Base-by-base conservation (phyloP, 2,113 vertebrate genomes). In the Paraplagusia blochii region DNA sequence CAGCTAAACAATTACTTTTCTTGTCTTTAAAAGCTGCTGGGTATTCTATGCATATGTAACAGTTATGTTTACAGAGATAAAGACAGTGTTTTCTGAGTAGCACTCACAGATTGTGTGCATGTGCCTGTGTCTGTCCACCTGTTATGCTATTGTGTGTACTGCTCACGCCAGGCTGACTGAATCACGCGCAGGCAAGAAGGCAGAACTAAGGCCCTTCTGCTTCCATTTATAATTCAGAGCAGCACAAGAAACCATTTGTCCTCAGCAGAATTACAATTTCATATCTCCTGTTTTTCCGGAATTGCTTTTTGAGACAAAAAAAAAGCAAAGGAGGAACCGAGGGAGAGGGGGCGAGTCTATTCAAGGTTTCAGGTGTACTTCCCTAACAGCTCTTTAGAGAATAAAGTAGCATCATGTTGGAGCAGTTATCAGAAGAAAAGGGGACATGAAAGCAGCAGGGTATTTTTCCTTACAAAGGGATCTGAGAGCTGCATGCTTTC, bases 181-280 rank as follows among this genome's bases (percentile, higher is more conserved):
- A 84, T 88, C 86, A 85, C 50, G 58, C 84, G 77, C 36, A 33
- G 60, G 76, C 66, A 69, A 64, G 63, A 70, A 73, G 67, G 73
- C 85, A 85, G 78, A 83, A 70, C 82, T 79, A 74, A 81, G 55
- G 75, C 79, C 80, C 76, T 63, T 86, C 84, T 88, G 83, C 79
- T 83, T 74, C 78, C 83, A 90, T 90, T 80, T 87, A 86, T 83
- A 87, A 88, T 87, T 87, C 84, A 88, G 80, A 76, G 50, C 72
- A 74, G 74, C 43, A 18, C 76, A 71, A 69, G 76, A 74, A 72
- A 75, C 64, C 72, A 66, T 86, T 85, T 77, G 80, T 85, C 75
- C 72, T 53, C 42, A 11, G 69, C 63, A 67, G 78, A 84, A 78
- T 78, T 70, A 82, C 82, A 84, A 85, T 88, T 83, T 82, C 81